Base-by-base conservation (phyloP, 2,797 vertebrate genomes). In the Aulostomus chinensis region DNA sequence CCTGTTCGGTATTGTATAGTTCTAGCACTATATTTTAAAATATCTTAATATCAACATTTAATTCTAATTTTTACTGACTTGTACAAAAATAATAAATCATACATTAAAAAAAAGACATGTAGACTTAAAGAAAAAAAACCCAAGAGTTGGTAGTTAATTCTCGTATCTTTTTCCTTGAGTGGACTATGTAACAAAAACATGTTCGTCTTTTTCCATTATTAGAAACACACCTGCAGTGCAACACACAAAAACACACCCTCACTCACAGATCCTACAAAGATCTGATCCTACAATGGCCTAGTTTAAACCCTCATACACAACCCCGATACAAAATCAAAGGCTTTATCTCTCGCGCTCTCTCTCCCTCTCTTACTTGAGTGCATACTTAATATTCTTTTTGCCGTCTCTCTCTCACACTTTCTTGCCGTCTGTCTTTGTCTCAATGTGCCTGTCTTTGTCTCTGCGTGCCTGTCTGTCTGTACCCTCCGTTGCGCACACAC, bases 291-390 rank as follows among this genome's bases (percentile, higher is more conserved):
- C 38, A 48, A 7, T 72, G 74, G 65, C 73, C 61, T 59, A 73
- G 59, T 83, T 83, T 74, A 76, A 76, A 73, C 46, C 38, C 25
- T 56, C 45, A 63, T 51, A 78, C 57, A 79, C 32, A 79, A 73
- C 46, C 33, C 21, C 38, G 67, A 68, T 60, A 68, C 47, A 69
- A 51, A 73, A 68, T 66, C 51, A 65, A 74, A 80, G 66, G 36
- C 49, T 65, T 54, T 52, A 33, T 45, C 24, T 68, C 52, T 42
- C 52, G 39, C 20, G 21, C 42, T 53, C 43, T 55, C 47, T 46
- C 54, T 70, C 55, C 43, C 12, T 35, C 33, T 15, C 15, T 16
- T 6, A 33, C 8, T 3, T 51, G 42, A 69, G 67, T 42, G 66
- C 30, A 74, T 60, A 33, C 58, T 68, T 66, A 49, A 62, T 56